phyloP scores from a whole-genome alignment of 2,888 invertebrate genomes.

The Galeopsomyia nigrocyanea region DNA sequence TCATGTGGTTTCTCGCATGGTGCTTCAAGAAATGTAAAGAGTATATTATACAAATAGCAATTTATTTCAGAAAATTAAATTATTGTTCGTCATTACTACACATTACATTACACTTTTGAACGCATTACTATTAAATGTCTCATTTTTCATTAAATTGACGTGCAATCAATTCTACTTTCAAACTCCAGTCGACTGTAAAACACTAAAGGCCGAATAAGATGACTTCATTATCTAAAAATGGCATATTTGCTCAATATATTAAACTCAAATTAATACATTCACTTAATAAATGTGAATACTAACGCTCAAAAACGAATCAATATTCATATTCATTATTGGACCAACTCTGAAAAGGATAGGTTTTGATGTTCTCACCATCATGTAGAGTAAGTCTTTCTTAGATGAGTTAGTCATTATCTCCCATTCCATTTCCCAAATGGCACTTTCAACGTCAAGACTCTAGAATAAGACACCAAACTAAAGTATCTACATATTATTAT shows the following conservation, averaged over 20 bases:
- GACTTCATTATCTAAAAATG: conserved; percentile 45
- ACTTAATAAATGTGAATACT: background rate
- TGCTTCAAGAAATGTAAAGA: no score
- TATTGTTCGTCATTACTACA: background rate
- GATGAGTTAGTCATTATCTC: conserved; percentile 6
- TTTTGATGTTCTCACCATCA: conserved; percentile 39
- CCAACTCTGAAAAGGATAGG: conserved; percentile 41
- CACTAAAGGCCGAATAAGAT: conserved; percentile 43
- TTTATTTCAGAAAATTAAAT: background rate
- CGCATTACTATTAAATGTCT: background rate
- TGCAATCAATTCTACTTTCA: background rate
- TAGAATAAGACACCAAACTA: background rate
- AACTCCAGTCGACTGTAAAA: conserved; percentile 38
- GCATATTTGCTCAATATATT: background rate
- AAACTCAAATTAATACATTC: background rate
- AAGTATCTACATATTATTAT: background rate
- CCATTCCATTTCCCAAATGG: conserved; percentile 41
- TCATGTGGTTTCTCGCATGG: no score
- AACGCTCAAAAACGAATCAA: conserved; percentile 42
- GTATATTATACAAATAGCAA: no score
- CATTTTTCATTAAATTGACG: background rate
- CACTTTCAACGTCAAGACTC: conserved; percentile 40
- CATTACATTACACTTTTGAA: conserved; percentile 1
- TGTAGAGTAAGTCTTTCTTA: conserved; percentile 28
- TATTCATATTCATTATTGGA: conserved; percentile 44